These are phyloP conservation scores for Agrotis exclamationis DNA, from an alignment of 2,888 invertebrate species.

Conservation along the genomic window DNA sequence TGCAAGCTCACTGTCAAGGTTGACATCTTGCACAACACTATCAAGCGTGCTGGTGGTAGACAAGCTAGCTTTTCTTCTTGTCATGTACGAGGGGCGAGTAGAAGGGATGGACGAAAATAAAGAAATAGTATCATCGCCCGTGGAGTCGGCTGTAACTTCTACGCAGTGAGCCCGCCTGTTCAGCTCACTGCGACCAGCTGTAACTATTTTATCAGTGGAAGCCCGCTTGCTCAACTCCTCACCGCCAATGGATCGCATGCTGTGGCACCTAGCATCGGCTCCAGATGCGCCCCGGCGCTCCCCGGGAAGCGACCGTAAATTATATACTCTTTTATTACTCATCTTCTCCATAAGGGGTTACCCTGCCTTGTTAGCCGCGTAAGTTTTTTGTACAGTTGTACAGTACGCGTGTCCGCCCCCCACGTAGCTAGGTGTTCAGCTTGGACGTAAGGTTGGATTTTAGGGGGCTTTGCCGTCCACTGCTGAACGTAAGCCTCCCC, in stretches of 20 bases:
- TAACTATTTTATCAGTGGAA: background rate
- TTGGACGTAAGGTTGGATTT: no score
- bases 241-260: background rate
- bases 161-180: background rate
- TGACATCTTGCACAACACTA: background rate
- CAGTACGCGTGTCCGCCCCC: conserved; percentile 1
- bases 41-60: background rate
- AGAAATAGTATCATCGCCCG: background rate
- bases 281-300: no score
- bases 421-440: background rate
- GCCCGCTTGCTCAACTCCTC: background rate
- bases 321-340: no score
- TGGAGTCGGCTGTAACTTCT: background rate
- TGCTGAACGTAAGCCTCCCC: no score
- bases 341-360: no score
- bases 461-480: no score
- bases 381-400: no score
- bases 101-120: background rate
- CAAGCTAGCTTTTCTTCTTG: background rate
- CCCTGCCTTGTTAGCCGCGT: background rate
- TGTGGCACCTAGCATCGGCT: no score
- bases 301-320: no score
- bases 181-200: background rate
- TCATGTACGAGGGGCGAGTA: conserved; percentile 1
- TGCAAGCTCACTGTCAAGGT: background rate